phyloP scores from a whole-genome alignment of 1,140 invertebrate genomes.

The Meloidogyne hapla region DNA sequence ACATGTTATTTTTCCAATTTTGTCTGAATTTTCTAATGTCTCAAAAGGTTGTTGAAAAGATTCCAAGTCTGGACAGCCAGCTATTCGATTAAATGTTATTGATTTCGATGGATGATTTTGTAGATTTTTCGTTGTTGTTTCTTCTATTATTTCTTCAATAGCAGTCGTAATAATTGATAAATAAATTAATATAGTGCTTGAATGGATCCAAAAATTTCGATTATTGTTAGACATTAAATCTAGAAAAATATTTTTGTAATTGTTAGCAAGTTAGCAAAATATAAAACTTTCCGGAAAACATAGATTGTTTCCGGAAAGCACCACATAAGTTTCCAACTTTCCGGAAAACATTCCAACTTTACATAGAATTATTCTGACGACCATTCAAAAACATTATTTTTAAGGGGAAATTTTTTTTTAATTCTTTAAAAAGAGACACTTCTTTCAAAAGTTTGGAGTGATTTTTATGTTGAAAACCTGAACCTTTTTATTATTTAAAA shows the following conservation, averaged over 20 bases:
- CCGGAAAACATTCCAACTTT: too few relatives aligned
- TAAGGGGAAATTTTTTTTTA: too few relatives aligned
- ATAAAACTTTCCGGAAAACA: neutral
- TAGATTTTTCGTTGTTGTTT: neutral
- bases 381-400: too few relatives aligned
- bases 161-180: neutral
- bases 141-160: neutral
- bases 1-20: constrained; percentile 20
- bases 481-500: neutral
- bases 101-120: neutral
- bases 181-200: neutral
- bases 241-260: neutral
- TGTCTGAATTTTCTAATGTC: neutral
- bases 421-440: neutral
- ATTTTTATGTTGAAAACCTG: neutral
- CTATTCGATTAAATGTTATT: constrained; percentile 19
- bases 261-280: too few relatives aligned
- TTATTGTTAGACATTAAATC: neutral
- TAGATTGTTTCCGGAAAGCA: too few relatives aligned
- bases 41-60: constrained; percentile 16
- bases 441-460: neutral
- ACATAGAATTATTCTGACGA: too few relatives aligned
- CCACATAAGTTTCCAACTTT: too few relatives aligned
- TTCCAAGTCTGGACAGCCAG: constrained; percentile 37
- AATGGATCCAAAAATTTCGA: neutral